Conservation (phyloP, 1,140 invertebrate genomes). For the Caenorhabditis latens region DNA sequence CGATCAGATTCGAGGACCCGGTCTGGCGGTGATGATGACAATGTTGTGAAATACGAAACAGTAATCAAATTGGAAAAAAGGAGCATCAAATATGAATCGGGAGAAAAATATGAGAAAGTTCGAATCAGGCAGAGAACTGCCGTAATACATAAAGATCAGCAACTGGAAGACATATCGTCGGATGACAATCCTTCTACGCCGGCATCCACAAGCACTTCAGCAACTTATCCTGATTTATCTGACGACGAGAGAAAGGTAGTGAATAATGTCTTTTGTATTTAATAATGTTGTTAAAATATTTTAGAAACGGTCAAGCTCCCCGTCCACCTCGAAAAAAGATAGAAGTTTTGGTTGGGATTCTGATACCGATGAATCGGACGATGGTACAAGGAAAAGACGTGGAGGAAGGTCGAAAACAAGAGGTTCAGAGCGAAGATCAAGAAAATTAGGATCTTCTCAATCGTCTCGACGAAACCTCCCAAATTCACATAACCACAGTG, state of each 20-base stretch:
- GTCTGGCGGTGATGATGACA: background rate
- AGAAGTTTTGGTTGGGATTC: conserved; percentile 26
- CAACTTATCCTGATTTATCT: background rate
- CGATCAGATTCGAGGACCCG: background rate
- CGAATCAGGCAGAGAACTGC: conserved; percentile 4
- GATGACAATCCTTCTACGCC: background rate
- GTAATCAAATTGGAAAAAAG: conserved; percentile 22
- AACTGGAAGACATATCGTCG: background rate
- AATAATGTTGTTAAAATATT: background rate
- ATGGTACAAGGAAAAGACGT: background rate
- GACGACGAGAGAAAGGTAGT: background rate
- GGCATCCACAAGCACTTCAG: background rate
- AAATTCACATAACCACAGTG: background rate
- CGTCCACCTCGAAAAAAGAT: background rate
- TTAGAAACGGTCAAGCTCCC: background rate
- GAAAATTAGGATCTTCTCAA: background rate
- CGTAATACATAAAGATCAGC: conserved; percentile 21
- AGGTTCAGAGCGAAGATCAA: background rate
- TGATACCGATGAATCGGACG: conserved; percentile 24
- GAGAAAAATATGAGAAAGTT: conserved; percentile 24
- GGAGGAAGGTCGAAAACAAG: background rate
- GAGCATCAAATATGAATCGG: conserved; percentile 2
- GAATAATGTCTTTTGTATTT: background rate
- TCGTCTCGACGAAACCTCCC: background rate
- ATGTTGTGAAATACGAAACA: background rate